A percentile compares a stretch with the other conserved stretches of the same genome.
Conservation (phyloP, 2,888 invertebrate species). For the Auanema freiburgensis region DNA sequence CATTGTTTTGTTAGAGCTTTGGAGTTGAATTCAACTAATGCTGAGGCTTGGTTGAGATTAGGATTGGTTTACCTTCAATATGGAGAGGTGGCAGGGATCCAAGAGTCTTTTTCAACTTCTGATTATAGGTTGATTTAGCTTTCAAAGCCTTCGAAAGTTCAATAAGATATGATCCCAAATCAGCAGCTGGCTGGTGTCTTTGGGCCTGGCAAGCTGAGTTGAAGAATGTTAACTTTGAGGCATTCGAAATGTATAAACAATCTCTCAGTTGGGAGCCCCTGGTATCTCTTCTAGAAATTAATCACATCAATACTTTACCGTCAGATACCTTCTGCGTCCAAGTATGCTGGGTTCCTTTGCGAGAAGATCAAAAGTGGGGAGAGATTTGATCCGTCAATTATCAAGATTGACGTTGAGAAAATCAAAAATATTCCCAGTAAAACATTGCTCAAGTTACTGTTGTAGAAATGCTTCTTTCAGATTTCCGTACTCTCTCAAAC, state of each 20-base stretch:
- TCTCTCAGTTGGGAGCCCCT: slow-evolving; percentile 16
- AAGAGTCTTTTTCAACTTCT: neutral
- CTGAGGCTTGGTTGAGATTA: slow-evolving; percentile 31
- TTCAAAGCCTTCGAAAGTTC: slow-evolving; percentile 26
- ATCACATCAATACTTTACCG: neutral
- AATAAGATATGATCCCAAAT: slow-evolving; percentile 40
- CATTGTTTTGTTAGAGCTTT: slow-evolving; percentile 35
- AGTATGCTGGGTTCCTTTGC: slow-evolving; percentile 10
- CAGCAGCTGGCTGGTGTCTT: slow-evolving; percentile 35
- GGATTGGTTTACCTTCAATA: slow-evolving; percentile 28
- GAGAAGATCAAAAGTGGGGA: slow-evolving; percentile 1
- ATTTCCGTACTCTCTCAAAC: neutral
- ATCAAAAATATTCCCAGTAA: slow-evolving; percentile 28
- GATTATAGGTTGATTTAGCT: slow-evolving; percentile 20
- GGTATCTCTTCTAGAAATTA: slow-evolving; percentile 11
- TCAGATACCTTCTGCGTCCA: slow-evolving; percentile 14
- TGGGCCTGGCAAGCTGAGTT: slow-evolving; percentile 36
- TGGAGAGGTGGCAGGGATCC: slow-evolving; percentile 10
- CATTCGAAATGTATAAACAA: slow-evolving; percentile 34
- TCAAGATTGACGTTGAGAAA: slow-evolving; percentile 28
- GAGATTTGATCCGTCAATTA: slow-evolving; percentile 20
- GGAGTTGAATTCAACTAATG: slow-evolving; percentile 34
- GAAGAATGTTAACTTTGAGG: slow-evolving; percentile 15
- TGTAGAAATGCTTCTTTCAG: neutral
- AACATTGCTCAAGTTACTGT: neutral